Conservation (phyloP, 2,797 vertebrate genomes). For the Rhabdophis nuchalis region DNA sequence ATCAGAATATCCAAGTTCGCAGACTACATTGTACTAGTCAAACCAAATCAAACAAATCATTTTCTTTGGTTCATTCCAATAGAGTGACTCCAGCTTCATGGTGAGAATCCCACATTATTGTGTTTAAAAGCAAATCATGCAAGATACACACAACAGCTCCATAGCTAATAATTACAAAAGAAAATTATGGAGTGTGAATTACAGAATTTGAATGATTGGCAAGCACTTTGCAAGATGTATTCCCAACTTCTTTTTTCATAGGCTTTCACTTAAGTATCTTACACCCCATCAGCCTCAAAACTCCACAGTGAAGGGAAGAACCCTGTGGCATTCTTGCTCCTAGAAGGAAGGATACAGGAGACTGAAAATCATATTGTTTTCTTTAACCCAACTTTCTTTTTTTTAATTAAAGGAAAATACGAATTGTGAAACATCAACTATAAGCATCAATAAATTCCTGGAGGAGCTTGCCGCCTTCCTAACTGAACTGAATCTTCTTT, state of each 20-base stretch:
- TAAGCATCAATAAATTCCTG: neutral
- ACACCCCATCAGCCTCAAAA: neutral
- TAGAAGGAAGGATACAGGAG: neutral
- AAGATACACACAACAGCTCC: neutral
- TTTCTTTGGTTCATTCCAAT: neutral
- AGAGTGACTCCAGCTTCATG: neutral
- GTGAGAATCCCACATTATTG: neutral
- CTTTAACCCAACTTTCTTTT: neutral
- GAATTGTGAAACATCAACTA: neutral
- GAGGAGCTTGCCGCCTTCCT: fast-evolving
- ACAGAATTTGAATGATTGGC: neutral
- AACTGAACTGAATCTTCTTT: neutral
- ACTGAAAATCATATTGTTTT: neutral
- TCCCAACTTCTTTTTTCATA: neutral
- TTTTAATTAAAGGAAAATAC: neutral
- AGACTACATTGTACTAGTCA: neutral
- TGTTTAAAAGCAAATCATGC: neutral
- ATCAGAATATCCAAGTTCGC: neutral
- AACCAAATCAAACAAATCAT: neutral
- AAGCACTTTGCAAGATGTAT: neutral
- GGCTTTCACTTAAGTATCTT: neutral
- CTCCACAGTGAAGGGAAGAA: neutral
- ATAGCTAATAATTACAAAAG: neutral
- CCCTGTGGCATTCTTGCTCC: neutral
- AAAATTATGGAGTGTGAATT: neutral